These are phyloP conservation scores for Eolophus roseicapilla DNA, from an alignment of 2,113 vertebrate species.

Conservation along the genomic window DNA sequence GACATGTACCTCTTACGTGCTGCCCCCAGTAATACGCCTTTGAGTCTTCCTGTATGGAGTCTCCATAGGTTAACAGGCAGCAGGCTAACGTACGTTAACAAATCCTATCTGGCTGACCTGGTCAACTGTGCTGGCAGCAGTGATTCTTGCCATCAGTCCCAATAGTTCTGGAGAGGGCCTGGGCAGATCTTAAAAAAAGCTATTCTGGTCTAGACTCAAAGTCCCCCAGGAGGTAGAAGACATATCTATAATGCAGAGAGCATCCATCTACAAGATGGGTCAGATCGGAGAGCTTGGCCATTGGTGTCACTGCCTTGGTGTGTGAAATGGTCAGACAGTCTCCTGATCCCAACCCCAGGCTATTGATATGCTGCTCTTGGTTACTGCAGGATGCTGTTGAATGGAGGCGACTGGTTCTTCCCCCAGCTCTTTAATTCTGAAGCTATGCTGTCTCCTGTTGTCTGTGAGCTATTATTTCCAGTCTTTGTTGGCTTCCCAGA, in stretches of 20 bases:
- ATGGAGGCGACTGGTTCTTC: fast-evolving
- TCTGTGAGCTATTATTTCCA: neutral
- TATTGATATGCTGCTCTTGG: fast-evolving
- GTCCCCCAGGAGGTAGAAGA: neutral
- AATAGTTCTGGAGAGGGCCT: neutral
- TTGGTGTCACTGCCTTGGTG: neutral
- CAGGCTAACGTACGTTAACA: too few species aligned
- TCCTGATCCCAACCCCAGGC: neutral
- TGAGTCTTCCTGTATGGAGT: neutral
- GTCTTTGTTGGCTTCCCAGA: neutral
- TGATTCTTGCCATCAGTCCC: neutral
- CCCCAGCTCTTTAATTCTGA: neutral
- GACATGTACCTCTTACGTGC: neutral
- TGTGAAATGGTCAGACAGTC: neutral
- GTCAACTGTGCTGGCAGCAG: neutral
- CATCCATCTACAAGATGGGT: fast-evolving
- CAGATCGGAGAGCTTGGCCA: neutral
- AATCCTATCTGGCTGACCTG: neutral
- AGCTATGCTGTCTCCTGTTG: neutral
- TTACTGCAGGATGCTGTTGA: neutral
- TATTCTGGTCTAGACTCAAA: neutral
- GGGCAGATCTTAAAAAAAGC: neutral
- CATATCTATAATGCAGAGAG: neutral
- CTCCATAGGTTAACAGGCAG: neutral
- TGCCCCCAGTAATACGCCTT: neutral